Conservation (phyloP, 2,888 invertebrate genomes). For the Tillus elongatus region DNA sequence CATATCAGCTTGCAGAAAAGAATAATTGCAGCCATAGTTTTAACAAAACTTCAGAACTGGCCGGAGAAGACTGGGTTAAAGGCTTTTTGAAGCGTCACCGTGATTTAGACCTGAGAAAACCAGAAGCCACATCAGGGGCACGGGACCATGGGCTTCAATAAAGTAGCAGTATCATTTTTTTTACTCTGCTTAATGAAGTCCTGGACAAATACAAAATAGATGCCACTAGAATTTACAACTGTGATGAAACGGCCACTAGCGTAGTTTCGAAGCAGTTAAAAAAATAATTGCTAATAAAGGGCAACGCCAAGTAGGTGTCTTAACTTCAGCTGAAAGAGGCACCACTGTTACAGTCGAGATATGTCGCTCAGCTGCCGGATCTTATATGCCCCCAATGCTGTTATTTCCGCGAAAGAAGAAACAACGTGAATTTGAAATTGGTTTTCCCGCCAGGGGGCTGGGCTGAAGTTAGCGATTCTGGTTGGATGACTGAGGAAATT, state of each 20-base stretch:
- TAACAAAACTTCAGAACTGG: constrained; percentile 42
- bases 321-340: constrained; percentile 24
- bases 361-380: constrained; percentile 23
- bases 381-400: constrained; percentile 21
- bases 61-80: constrained; percentile 47
- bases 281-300: constrained; percentile 23
- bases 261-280: constrained; percentile 23
- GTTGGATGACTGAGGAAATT: constrained; percentile 14
- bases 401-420: constrained; percentile 22
- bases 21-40: constrained; percentile 44
- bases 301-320: constrained; percentile 21
- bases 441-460: constrained; percentile 21
- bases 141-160: constrained; percentile 12
- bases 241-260: constrained; percentile 31
- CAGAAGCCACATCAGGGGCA: constrained; percentile 10
- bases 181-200: constrained; percentile 1
- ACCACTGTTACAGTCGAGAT: constrained; percentile 21
- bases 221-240: constrained; percentile 24
- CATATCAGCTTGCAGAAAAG: constrained; percentile 46
- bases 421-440: too few species aligned
- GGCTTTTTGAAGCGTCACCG: constrained; percentile 45
- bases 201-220: constrained; percentile 5
- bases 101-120: constrained; percentile 19
- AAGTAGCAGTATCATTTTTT: constrained; percentile 5
- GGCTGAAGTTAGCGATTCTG: constrained; percentile 10